Base-by-base conservation (phyloP, 2,888 invertebrate species). In the Troilus luridus region DNA sequence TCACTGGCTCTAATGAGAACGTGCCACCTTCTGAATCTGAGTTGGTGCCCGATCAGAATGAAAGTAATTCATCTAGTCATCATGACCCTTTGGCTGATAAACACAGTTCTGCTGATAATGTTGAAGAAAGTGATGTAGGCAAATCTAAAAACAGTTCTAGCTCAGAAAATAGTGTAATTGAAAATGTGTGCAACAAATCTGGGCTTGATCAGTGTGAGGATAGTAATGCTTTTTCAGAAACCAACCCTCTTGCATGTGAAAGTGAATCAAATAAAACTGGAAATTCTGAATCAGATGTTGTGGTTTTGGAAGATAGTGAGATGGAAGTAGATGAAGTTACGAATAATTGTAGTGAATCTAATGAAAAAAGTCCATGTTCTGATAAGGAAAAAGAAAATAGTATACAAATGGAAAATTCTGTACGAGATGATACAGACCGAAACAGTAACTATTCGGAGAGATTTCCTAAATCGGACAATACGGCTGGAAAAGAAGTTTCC, bases 261-360 rank as follows among this genome's bases (percentile, higher is more conserved):
- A 56, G 11, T 81, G 81, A 81, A 19, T 54, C 81, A 8, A 21
- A 81, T 54, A 41, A 81, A 81, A 81, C 17, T 81, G 54, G 11
- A 81, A 81, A 54, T 81, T 81, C 81, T 81, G 54, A 54, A 14
- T 24, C 67, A 67, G 67, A 41, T 5, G 81, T 54, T 81, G 81
- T 54, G 21, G 21, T 54, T 81, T 41, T 56, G 54, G 81, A 81
- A 54, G 81, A 81, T 54, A 81, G 56, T 81, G 54, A 81, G 21
- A 81, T 81, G 54, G 81, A 81, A 56, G 81, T 81, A 21, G 81
- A 81, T 54, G 81, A 81, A 81, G 56, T 54, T 12, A 54, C 81
- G 0, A 41, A 81, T 54, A 67, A 67, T 9, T 24, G 81, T 56
- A 54, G 81, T 54, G 21, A 81, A 9, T 54, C 21, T 54, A 81